These are phyloP conservation scores for Neotragus moschatus DNA, from an alignment of 2,113 vertebrate genomes.

Conservation along the genomic window DNA sequence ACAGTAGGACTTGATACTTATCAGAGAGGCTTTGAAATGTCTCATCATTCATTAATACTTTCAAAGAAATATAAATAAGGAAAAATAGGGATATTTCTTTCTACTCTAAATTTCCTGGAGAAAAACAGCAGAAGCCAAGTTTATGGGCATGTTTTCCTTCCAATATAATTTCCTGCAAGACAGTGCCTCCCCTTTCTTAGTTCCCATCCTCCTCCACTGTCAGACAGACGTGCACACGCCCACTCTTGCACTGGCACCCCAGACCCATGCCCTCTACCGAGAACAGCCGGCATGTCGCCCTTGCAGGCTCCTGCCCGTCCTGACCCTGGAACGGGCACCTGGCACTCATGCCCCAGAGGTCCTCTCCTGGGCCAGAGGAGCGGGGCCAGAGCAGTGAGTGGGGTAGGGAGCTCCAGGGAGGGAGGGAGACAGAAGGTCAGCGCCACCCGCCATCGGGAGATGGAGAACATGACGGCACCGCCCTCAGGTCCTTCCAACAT, in stretches of 20 bases:
- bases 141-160: background rate
- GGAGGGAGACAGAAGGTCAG: background rate
- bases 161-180: background rate
- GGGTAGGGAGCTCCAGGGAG: background rate
- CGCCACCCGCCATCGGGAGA: background rate
- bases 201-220: background rate
- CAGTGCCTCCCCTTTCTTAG: background rate
- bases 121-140: background rate
- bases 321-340: background rate
- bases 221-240: background rate
- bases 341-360: background rate
- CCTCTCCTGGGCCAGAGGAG: background rate
- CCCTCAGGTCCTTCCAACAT: background rate
- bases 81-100: background rate
- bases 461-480: accelerated
- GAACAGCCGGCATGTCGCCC: background rate
- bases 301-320: background rate
- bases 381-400: background rate
- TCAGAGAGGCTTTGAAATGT: background rate
- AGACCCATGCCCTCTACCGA: background rate
- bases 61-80: background rate
- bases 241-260: background rate
- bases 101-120: background rate
- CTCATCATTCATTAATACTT: background rate
- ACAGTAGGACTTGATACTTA: background rate